Percentiles rank a stretch among this genome's conserved stretches.
phyloP scores from a whole-genome alignment of 2,888 invertebrate species.

The Ichneumoninae sp. region DNA sequence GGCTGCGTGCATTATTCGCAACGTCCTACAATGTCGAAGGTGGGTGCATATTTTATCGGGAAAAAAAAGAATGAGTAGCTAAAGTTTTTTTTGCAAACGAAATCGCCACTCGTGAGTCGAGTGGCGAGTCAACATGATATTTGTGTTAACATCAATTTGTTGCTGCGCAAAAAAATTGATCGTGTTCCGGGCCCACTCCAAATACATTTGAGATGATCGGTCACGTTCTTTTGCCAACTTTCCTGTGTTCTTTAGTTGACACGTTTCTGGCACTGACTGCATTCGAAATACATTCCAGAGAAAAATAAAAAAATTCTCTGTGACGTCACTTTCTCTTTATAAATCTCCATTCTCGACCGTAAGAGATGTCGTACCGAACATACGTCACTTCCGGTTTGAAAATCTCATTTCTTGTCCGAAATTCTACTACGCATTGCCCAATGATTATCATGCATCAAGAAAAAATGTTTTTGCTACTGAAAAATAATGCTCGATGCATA shows the following conservation, averaged over 20 bases:
- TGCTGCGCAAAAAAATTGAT: neutral
- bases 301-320: too few relatives aligned
- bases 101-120: constrained; percentile 6
- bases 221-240: too few relatives aligned
- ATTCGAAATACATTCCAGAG: too few relatives aligned
- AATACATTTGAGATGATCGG: neutral
- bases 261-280: too few relatives aligned
- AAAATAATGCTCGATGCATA: too few relatives aligned
- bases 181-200: neutral
- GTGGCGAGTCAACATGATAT: neutral
- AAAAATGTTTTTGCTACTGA: neutral
- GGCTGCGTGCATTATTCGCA: constrained; percentile 32
- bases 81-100: neutral
- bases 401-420: too few relatives aligned
- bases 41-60: constrained; percentile 33
- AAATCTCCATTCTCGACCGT: too few relatives aligned
- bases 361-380: too few relatives aligned
- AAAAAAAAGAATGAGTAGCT: constrained; percentile 4
- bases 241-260: too few relatives aligned
- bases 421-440: too few relatives aligned
- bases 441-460: neutral
- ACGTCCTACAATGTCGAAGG: neutral
- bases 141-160: neutral
- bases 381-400: too few relatives aligned
- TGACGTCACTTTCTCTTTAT: too few relatives aligned